phyloP scores from a whole-genome alignment of 64 coral and sea anemone genomes.

The Platygyra sinensis region DNA sequence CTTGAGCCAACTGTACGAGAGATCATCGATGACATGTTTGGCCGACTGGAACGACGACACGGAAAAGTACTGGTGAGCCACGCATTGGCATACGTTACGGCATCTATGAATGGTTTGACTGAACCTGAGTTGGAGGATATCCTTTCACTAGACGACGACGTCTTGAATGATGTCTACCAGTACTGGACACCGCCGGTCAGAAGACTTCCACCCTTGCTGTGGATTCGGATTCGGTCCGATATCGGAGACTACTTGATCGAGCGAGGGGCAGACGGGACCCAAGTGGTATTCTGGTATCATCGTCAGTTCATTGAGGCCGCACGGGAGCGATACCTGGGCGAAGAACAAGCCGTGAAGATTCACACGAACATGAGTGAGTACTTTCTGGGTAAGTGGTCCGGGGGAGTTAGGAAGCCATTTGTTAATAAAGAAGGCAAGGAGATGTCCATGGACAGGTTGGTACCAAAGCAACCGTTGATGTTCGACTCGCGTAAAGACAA shows the following conservation, averaged over 20 bases:
- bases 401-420: conserved; percentile 82
- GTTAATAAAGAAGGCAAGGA: conserved; percentile 76
- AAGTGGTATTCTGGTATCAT: conserved; percentile 98
- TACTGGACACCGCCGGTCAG: conserved; percentile 96
- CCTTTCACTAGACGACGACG: conserved; percentile 92
- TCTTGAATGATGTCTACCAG: conserved; percentile 96
- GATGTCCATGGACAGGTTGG: conserved; percentile 78
- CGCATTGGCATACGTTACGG: conserved; percentile 88
- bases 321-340: conserved; percentile 74
- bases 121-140: conserved; percentile 89
- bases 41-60: conserved; percentile 80
- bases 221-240: conserved; percentile 92
- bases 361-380: conserved; percentile 90
- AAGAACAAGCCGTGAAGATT: conserved; percentile 60
- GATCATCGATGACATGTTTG: conserved; percentile 88
- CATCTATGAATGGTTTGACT: conserved; percentile 90
- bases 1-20: conserved; percentile 79
- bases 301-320: conserved; percentile 97
- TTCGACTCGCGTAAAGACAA: conserved; percentile 73
- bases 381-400: conserved; percentile 84
- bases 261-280: conserved; percentile 85
- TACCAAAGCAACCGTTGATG: conserved; percentile 80
- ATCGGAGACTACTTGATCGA: conserved; percentile 96
- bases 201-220: conserved; percentile 85
- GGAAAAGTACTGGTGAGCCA: conserved; percentile 88